Base-by-base conservation (phyloP, 2,113 vertebrate species). In the Pseudonaja textilis region DNA sequence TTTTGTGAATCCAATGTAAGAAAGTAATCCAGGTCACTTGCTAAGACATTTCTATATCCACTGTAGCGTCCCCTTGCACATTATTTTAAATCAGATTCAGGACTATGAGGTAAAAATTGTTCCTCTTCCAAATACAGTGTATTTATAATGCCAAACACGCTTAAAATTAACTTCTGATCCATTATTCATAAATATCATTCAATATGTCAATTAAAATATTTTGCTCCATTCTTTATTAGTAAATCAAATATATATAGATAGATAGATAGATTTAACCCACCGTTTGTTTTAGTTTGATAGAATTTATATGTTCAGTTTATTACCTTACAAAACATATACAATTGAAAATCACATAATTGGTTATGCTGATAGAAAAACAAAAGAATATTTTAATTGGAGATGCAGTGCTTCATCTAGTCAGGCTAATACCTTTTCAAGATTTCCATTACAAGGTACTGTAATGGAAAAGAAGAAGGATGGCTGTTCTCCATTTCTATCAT, bases 391-490 rank as follows among this genome's bases (percentile, higher is more conserved):
- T 34, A 90, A 22, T 94, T 94, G 92, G 92, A 90, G 57, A 39
- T 88, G 47, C 47, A 50, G 47, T 50, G 25, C 74, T 54, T 55
- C 89, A 23, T 92, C 39, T 95, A 89, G 45, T 86, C 93, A 87
- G 88, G 94, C 8, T 90, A 95, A 91, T 88, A 52, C 14, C 64
- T 91, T 89, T 47, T 91, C 7, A 34, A 88, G 55, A 54, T 54
- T n/a, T n/a, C n/a, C n/a, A n/a, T n/a, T n/a, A n/a, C n/a, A 23
- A 23, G 3, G 1, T 26, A 61, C 59, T 61, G 25, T 29, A 61
- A 61, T 61, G 25, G 59, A 26, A 26, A 61, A 61, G 25, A 61
- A 61, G 25, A 9, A 26, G 59, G 59, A 61, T 61, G 59, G 26
- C 10, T 64, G 26, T 64, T 3, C 26, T 64, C 26, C 25, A 10